These are phyloP conservation scores for Myotis yumanensis DNA, from an alignment of 2,113 vertebrate species.

Conservation along the genomic window DNA sequence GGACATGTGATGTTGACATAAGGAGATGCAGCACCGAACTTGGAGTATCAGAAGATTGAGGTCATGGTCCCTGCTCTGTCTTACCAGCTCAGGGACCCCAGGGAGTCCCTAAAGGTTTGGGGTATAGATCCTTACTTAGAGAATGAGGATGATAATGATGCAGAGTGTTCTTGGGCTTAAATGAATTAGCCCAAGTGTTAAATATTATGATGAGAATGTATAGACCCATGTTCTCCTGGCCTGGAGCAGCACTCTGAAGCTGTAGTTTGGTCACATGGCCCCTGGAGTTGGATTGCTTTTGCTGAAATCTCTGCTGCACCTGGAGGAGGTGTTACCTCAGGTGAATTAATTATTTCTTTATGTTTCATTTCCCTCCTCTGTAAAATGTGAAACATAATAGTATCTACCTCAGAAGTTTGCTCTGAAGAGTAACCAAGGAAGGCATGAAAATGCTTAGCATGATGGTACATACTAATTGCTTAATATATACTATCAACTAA, in stretches of 20 bases:
- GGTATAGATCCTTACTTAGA: not conserved
- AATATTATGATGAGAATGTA: not conserved
- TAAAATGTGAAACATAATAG: not conserved
- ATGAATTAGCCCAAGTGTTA: not conserved
- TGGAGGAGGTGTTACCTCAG: not conserved
- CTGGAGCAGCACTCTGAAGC: fast-evolving
- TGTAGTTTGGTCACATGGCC: fast-evolving
- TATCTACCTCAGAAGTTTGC: not conserved
- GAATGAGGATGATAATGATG: not conserved
- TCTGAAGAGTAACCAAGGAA: not conserved
- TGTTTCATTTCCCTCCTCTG: not conserved
- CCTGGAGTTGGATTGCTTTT: not conserved
- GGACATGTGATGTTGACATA: not conserved
- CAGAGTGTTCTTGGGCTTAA: not conserved
- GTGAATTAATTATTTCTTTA: not conserved
- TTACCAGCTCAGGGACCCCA: not conserved
- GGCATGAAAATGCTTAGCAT: not conserved
- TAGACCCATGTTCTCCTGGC: not conserved
- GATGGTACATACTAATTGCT: not conserved
- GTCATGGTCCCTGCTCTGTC: not conserved
- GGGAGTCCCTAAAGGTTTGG: not conserved
- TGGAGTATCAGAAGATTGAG: not conserved
- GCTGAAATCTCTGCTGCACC: not conserved
- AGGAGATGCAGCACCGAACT: fast-evolving
- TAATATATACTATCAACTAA: not conserved